Evolutionary conservation across 53 echinoderm and acorn worm genomes (phyloP).

Genomic region (Glandiceps talaboti): DNA sequence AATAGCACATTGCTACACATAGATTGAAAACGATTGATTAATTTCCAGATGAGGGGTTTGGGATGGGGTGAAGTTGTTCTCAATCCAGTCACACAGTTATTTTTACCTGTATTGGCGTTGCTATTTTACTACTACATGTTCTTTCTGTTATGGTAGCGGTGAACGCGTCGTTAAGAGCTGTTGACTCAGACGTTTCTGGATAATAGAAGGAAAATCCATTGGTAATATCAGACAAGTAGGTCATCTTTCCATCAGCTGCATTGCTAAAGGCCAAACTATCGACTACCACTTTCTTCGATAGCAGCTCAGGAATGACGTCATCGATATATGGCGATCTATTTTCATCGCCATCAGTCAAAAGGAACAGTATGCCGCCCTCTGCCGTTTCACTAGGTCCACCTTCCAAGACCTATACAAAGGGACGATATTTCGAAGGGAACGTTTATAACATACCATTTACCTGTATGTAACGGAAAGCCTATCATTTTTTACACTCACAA

Average conservation of each 20-base stretch:
- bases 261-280: constrained; percentile 50
- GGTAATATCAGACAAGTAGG: constrained; percentile 5
- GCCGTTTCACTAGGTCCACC: constrained; percentile 5
- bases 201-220: constrained; percentile 35
- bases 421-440: too few species aligned
- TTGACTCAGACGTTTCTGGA: constrained; percentile 17
- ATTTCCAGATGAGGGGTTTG: too few species aligned
- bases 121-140: background rate
- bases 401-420: constrained; percentile 7
- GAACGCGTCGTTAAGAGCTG: constrained; percentile 31
- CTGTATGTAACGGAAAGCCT: too few species aligned
- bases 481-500: too few species aligned
- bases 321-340: constrained; percentile 19
- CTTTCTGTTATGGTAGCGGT: constrained; percentile 22
- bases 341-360: constrained; percentile 53
- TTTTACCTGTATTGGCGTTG: background rate
- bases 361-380: constrained; percentile 46
- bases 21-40: too few species aligned
- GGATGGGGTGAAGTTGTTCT: too few species aligned
- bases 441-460: too few species aligned
- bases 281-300: constrained; percentile 36
- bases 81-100: too few species aligned
- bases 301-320: constrained; percentile 37
- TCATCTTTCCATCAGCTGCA: constrained; percentile 19
- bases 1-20: too few species aligned